These are phyloP conservation scores for Malurus elegans DNA, from an alignment of 2,113 vertebrate species.

Conservation along the genomic window DNA sequence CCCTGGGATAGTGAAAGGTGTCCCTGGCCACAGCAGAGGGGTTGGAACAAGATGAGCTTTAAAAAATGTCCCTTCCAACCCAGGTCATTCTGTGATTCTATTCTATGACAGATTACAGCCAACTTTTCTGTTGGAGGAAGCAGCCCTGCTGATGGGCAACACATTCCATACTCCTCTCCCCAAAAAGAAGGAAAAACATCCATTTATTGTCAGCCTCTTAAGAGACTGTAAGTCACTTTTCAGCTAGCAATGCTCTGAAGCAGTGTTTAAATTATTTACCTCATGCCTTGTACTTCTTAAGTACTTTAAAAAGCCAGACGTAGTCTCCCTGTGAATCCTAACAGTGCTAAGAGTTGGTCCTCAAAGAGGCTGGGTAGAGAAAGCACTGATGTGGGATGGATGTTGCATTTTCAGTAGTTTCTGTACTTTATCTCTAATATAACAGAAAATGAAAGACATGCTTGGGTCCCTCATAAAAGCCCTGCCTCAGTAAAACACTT, in stretches of 20 bases:
- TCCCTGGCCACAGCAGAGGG: not conserved
- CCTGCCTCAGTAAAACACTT: not conserved
- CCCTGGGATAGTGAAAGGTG: not conserved
- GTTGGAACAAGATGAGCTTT: not conserved
- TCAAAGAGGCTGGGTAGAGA: not conserved
- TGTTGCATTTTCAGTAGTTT: not conserved
- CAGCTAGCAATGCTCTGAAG: not conserved
- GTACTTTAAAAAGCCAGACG: not conserved
- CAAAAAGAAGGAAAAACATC: not conserved
- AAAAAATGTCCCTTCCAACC: not conserved
- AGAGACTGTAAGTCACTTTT: not conserved
- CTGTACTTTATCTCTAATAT: not conserved
- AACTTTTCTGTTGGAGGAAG: not conserved
- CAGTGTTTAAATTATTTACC: conserved; percentile 7
- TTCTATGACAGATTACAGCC: not conserved
- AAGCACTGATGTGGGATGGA: not conserved
- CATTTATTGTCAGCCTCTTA: not conserved
- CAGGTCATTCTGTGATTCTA: not conserved
- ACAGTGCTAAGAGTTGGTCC: not conserved
- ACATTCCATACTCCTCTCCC: not conserved
- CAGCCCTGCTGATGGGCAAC: not conserved
- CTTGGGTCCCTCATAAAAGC: not conserved
- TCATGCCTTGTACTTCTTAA: not conserved
- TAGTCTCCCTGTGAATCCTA: not conserved
- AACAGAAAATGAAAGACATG: not conserved